A percentile compares a stretch with the other conserved stretches of the same genome.
Evolutionary conservation across 2,113 vertebrate species (phyloP).

Genomic region (Pimephales promelas): DNA sequence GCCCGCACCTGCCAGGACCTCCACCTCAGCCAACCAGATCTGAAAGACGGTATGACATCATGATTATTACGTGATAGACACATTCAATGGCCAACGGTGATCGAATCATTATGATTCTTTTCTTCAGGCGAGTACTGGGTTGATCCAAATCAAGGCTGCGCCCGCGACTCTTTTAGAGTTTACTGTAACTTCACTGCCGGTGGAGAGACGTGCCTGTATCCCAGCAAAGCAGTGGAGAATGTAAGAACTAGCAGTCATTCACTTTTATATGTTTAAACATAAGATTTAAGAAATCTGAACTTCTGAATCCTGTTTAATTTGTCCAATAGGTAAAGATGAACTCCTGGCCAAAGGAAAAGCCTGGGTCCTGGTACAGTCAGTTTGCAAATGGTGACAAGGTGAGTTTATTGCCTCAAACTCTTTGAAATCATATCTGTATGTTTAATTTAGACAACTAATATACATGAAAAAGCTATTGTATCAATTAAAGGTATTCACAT

Average conservation of each 20-base stretch:
- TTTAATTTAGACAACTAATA: neutral
- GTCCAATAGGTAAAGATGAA: slow-evolving; percentile 78
- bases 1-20: slow-evolving; percentile 89
- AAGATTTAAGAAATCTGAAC: too few species aligned
- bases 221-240: slow-evolving; percentile 75
- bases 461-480: neutral
- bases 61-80: neutral
- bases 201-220: slow-evolving; percentile 84
- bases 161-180: slow-evolving; percentile 88
- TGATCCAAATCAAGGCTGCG: slow-evolving; percentile 90
- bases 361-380: slow-evolving; percentile 81
- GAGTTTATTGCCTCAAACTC: slow-evolving; percentile 43
- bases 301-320: neutral
- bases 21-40: slow-evolving; percentile 81
- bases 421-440: too few species aligned
- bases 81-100: neutral
- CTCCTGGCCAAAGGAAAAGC: slow-evolving; percentile 77
- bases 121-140: slow-evolving; percentile 88
- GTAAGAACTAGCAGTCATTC: slow-evolving; percentile 64
- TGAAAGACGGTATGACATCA: slow-evolving; percentile 76
- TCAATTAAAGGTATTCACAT: neutral
- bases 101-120: neutral
- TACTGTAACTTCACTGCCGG: slow-evolving; percentile 90
- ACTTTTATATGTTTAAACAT: neutral
- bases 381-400: slow-evolving; percentile 81